phyloP scores from a whole-genome alignment of 2,888 invertebrate species.

The Mycalesis mineus region DNA sequence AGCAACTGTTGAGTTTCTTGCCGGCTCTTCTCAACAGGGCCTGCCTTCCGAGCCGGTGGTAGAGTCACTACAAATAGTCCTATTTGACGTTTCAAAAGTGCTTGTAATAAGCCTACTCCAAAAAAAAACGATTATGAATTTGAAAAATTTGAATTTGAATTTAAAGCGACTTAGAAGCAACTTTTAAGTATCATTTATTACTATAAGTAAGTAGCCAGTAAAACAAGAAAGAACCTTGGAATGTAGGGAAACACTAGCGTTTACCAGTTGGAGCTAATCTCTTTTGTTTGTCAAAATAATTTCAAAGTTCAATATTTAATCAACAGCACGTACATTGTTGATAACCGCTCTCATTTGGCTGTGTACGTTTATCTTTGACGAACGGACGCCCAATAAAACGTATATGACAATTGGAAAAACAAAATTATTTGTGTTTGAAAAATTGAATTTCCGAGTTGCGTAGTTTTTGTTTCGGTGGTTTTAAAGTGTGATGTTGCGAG shows the following conservation, averaged over 20 bases:
- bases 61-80: no score
- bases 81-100: no score
- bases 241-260: conserved; percentile 12
- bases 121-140: no score
- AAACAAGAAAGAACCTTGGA: conserved; percentile 12
- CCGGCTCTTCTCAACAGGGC: no score
- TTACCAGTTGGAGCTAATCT: conserved; percentile 24
- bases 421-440: neutral
- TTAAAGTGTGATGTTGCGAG: conserved; percentile 46
- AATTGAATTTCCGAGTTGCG: neutral
- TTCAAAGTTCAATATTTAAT: conserved; percentile 32
- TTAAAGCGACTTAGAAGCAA: no score
- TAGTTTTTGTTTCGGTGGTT: neutral
- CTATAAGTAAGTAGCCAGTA: neutral
- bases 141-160: no score
- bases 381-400: conserved; percentile 17
- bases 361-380: conserved; percentile 23
- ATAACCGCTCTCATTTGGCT: conserved; percentile 39
- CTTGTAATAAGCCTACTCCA: no score
- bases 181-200: neutral
- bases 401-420: conserved; percentile 6
- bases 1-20: no score
- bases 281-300: conserved; percentile 29
- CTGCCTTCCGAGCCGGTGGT: no score
- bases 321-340: conserved; percentile 33